A percentile compares a stretch with the other conserved stretches of the same genome.
phyloP scores from a whole-genome alignment of 2,888 invertebrate species.

The Acronicta aceris region DNA sequence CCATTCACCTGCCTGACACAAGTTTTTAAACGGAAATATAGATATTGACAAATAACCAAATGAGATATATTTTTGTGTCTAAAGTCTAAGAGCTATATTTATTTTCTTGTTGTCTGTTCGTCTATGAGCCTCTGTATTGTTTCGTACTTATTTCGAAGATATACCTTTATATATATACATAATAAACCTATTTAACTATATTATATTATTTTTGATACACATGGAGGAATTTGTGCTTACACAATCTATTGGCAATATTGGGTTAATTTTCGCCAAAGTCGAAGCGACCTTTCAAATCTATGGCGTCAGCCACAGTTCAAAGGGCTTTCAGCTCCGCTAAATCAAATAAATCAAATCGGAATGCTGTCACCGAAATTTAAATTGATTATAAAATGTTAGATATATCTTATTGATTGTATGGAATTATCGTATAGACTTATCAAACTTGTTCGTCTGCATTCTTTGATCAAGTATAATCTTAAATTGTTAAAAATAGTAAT shows the following conservation, averaged over 20 bases:
- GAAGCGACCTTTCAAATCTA: conserved; percentile 59
- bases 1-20: too few relatives aligned
- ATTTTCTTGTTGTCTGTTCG: not conserved
- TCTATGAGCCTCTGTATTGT: not conserved
- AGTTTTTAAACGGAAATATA: too few relatives aligned
- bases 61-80: not conserved
- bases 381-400: conserved; percentile 44
- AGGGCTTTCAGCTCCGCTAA: conserved; percentile 65
- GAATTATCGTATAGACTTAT: not conserved
- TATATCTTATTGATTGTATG: conserved; percentile 16
- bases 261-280: conserved; percentile 61
- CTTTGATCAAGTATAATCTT: too few relatives aligned
- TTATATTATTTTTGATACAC: conserved; percentile 17
- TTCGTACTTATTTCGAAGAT: conserved; percentile 1
- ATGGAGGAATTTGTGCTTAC: conserved; percentile 35
- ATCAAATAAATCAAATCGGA: conserved; percentile 62
- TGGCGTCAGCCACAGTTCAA: conserved; percentile 58
- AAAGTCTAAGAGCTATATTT: not conserved
- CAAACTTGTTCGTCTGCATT: too few relatives aligned
- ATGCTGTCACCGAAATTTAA: conserved; percentile 50
- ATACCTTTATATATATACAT: conserved; percentile 5
- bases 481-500: too few relatives aligned
- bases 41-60: too few relatives aligned
- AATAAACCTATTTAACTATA: not conserved
- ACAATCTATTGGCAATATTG: conserved; percentile 56